A percentile compares a stretch with the other conserved stretches of the same genome.
Evolutionary conservation across 2,797 vertebrate species (phyloP).

Genomic region (Typhlichthys eigenmanni): DNA sequence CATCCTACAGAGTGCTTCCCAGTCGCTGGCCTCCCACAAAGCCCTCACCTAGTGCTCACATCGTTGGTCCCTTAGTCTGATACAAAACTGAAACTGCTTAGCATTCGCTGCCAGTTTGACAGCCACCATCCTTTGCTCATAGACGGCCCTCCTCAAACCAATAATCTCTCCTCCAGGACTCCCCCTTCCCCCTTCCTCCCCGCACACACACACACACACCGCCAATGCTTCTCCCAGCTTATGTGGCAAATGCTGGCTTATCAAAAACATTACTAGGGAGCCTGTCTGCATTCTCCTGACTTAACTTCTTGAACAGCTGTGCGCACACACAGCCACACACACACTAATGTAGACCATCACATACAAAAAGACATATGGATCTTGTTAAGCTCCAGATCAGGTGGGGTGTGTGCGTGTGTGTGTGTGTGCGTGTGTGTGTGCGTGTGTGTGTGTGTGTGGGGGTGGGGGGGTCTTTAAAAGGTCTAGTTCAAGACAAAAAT

Average conservation of each 20-base stretch:
- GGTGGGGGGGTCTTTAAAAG: slow-evolving; percentile 37
- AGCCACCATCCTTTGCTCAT: too few relatives aligned
- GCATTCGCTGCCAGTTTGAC: too few relatives aligned
- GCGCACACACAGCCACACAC: slow-evolving; percentile 14
- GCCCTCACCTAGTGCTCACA: slow-evolving; percentile 23
- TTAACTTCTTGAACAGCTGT: slow-evolving; percentile 31
- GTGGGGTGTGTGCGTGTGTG: slow-evolving; percentile 26
- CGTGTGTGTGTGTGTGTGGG: too few relatives aligned
- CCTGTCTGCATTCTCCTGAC: slow-evolving; percentile 41
- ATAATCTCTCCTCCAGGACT: too few relatives aligned
- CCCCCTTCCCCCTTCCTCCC: too few relatives aligned
- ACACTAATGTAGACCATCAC: slow-evolving; percentile 3
- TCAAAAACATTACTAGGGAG: slow-evolving; percentile 42
- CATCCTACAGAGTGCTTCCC: too few relatives aligned
- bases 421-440: background rate
- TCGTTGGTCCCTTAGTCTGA: too few relatives aligned
- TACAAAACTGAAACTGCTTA: too few relatives aligned
- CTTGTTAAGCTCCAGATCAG: slow-evolving; percentile 55
- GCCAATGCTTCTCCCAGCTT: slow-evolving; percentile 7
- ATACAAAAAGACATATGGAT: slow-evolving; percentile 49
- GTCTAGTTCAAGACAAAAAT: slow-evolving; percentile 66
- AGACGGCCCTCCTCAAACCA: too few relatives aligned
- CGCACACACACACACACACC: background rate
- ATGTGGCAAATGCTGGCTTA: slow-evolving; percentile 29
- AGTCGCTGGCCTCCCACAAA: slow-evolving; percentile 7